Evolutionary conservation across 2,113 vertebrate species (phyloP).

Genomic region (Gymnogyps californianus): DNA sequence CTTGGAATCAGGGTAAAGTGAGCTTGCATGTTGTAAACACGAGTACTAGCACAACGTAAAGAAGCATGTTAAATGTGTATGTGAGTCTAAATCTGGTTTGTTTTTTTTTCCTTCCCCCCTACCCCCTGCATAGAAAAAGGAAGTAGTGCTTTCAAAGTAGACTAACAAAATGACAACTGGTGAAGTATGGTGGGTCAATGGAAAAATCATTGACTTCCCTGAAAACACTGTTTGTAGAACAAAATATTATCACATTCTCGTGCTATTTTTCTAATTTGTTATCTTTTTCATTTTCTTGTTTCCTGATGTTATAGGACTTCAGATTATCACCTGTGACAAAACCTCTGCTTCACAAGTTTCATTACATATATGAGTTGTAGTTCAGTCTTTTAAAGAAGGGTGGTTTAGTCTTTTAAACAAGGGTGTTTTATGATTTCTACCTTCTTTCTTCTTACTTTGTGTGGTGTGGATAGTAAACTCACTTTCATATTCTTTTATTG

Average conservation of each 20-base stretch:
- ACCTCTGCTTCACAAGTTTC: not conserved
- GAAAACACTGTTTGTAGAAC: not conserved
- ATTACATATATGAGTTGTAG: not conserved
- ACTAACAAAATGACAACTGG: not conserved
- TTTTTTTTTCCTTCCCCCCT: rapidly evolving
- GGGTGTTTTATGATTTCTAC: not conserved
- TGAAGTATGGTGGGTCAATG: not conserved
- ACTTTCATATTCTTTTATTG: not conserved
- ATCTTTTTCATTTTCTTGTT: not conserved
- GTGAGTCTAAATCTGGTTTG: not conserved
- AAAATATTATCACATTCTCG: not conserved
- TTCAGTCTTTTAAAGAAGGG: not conserved
- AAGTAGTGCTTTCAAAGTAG: not conserved
- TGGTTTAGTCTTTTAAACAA: not conserved
- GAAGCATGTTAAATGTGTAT: not conserved
- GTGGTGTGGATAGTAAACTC: not conserved
- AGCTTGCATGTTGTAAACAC: not conserved
- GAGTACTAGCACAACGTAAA: not conserved
- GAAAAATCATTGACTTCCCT: not conserved
- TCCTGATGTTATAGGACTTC: not conserved
- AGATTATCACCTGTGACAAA: not conserved
- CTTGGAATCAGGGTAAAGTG: not conserved
- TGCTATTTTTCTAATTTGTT: not conserved
- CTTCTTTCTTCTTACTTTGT: not conserved
- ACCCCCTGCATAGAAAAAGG: not conserved